phyloP scores from a whole-genome alignment of 2,888 invertebrate genomes.

The Dioctria rufipes region DNA sequence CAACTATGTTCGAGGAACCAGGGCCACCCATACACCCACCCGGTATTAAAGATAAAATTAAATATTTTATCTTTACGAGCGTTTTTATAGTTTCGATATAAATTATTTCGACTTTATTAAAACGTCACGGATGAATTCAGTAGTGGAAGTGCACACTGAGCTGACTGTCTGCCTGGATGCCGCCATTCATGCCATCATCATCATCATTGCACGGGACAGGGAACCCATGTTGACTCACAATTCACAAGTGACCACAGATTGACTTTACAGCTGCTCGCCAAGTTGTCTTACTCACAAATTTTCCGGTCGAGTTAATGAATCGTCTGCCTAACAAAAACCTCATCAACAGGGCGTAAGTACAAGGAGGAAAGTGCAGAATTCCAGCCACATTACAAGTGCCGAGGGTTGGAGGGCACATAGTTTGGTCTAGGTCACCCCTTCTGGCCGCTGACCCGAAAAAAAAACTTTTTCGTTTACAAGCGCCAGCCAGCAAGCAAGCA shows the following conservation, averaged over 20 bases:
- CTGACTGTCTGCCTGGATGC: neutral
- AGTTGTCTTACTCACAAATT: slow-evolving; percentile 48
- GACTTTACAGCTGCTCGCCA: slow-evolving; percentile 27
- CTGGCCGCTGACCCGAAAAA: slow-evolving; percentile 51
- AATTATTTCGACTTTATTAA: slow-evolving; percentile 50
- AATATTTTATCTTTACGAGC: slow-evolving; percentile 51
- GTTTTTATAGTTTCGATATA: slow-evolving; percentile 36
- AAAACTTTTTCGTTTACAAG: slow-evolving; percentile 48
- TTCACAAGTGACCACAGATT: slow-evolving; percentile 41
- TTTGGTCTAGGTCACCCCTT: slow-evolving; percentile 51
- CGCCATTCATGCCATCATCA: neutral
- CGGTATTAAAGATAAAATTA: slow-evolving; percentile 37
- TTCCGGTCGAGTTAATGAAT: slow-evolving; percentile 53
- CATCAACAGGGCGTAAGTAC: slow-evolving; percentile 48
- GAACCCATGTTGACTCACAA: slow-evolving; percentile 1
- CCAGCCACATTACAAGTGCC: slow-evolving; percentile 31
- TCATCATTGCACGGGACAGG: neutral
- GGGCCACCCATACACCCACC: slow-evolving; percentile 15
- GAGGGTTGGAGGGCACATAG: slow-evolving; percentile 37
- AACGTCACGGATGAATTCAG: slow-evolving; percentile 7
- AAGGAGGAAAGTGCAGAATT: slow-evolving; percentile 47
- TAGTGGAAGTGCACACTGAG: neutral
- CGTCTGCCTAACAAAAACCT: slow-evolving; percentile 40
- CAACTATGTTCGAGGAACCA: slow-evolving; percentile 51
- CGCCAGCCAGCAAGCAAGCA: slow-evolving; percentile 7